Evolutionary conservation across 2,797 vertebrate species (phyloP).

Genomic region (Mus minutoides): DNA sequence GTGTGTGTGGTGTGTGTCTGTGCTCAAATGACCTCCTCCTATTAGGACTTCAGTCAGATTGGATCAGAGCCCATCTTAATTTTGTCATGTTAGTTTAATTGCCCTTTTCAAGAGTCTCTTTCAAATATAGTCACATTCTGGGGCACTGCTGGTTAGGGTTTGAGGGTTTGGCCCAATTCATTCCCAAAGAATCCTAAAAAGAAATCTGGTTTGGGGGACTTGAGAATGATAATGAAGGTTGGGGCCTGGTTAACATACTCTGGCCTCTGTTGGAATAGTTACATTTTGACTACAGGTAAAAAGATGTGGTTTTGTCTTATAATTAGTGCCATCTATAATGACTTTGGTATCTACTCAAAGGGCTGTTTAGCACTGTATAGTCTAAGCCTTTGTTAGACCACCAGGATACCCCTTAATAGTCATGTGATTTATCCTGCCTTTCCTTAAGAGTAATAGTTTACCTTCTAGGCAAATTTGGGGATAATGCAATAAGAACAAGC

Average conservation of each 20-base stretch:
- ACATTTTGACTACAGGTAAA: conserved; percentile 63
- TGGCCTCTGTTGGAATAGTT: conserved; percentile 51
- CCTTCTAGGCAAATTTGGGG: background rate
- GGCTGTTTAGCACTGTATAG: conserved; percentile 1
- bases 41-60: background rate
- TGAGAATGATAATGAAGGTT: conserved; percentile 27
- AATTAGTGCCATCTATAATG: conserved; percentile 61
- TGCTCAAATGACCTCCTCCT: background rate
- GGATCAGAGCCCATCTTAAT: background rate
- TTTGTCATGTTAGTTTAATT: background rate
- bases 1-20: too few relatives aligned
- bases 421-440: background rate
- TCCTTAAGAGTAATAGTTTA: conserved; percentile 43
- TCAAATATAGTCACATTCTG: background rate
- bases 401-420: conserved; percentile 40
- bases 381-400: conserved; percentile 39
- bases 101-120: background rate
- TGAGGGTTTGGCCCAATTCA: background rate
- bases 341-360: conserved; percentile 49
- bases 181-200: background rate
- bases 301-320: conserved; percentile 53
- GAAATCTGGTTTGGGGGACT: conserved; percentile 20
- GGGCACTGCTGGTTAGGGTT: background rate
- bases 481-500: background rate
- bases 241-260: conserved; percentile 53